Conservation (phyloP, 1,140 invertebrate species). For the Drosophila paulistorum region DNA sequence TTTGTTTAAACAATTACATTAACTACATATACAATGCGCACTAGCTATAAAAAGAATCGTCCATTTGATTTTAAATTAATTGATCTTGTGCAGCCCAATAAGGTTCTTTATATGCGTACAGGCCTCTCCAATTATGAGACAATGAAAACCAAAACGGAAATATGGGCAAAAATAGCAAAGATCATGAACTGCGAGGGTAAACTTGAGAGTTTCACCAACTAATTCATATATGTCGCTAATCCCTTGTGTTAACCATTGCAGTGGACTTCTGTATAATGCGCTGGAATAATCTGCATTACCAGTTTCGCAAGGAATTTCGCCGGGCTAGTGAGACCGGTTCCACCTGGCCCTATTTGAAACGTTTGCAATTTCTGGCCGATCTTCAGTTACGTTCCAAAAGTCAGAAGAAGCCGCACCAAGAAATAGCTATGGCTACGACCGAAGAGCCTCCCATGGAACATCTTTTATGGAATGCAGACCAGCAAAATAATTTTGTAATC, state of each 20-base stretch:
- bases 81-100: slow-evolving; percentile 67
- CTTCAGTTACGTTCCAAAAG: slow-evolving; percentile 15
- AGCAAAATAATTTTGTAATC: slow-evolving; percentile 49
- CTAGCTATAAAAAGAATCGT: slow-evolving; percentile 77
- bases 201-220: not conserved
- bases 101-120: slow-evolving; percentile 61
- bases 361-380: slow-evolving; percentile 56
- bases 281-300: slow-evolving; percentile 76
- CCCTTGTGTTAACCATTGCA: not conserved
- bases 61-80: slow-evolving; percentile 80
- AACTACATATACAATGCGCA: slow-evolving; percentile 49
- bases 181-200: slow-evolving; percentile 64
- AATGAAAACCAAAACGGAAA: slow-evolving; percentile 72
- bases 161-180: slow-evolving; percentile 66
- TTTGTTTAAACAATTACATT: slow-evolving; percentile 1
- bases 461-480: slow-evolving; percentile 48
- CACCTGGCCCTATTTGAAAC: slow-evolving; percentile 73
- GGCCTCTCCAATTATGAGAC: slow-evolving; percentile 71
- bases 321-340: slow-evolving; percentile 53
- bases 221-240: not conserved
- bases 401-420: slow-evolving; percentile 18
- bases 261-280: slow-evolving; percentile 75
- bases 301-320: slow-evolving; percentile 66
- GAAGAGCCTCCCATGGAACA: slow-evolving; percentile 20
- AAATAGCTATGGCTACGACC: not conserved